Percentiles rank a stretch among this genome's conserved stretches.
Evolutionary conservation across 2,888 invertebrate genomes (phyloP).

Genomic region (Hipparchia sbordonii): DNA sequence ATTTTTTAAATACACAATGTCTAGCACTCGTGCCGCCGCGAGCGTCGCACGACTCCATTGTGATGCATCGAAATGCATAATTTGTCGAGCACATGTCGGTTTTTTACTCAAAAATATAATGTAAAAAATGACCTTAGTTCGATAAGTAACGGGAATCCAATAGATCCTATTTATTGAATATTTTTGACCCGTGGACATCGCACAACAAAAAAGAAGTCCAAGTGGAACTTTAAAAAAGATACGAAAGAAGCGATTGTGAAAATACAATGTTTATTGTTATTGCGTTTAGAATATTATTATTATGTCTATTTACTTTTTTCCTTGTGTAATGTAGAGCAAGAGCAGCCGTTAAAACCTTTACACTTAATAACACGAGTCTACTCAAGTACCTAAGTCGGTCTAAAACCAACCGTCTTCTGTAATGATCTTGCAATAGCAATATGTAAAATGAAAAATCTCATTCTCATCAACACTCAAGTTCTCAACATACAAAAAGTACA

Average conservation of each 20-base stretch:
- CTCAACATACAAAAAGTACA: no score
- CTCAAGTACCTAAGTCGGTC: background rate
- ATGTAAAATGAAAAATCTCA: no score
- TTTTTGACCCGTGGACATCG: constrained; percentile 76
- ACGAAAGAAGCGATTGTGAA: constrained; percentile 46
- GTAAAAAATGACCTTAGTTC: constrained; percentile 76
- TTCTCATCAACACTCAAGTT: no score
- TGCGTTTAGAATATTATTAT: constrained; percentile 23
- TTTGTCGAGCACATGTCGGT: constrained; percentile 79
- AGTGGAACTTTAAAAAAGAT: constrained; percentile 70
- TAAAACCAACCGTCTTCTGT: no score
- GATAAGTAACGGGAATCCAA: constrained; percentile 72
- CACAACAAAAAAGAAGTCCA: constrained; percentile 68
- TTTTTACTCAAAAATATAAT: constrained; percentile 60
- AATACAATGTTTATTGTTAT: constrained; percentile 38
- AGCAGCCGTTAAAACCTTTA: background rate
- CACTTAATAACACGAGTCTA: no score
- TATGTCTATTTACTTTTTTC: constrained; percentile 26
- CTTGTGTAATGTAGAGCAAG: constrained; percentile 7
- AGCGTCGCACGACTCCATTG: constrained; percentile 61
- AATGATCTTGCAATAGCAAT: no score
- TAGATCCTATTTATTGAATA: constrained; percentile 70
- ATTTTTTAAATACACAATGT: constrained; percentile 63
- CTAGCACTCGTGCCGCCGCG: constrained; percentile 65
- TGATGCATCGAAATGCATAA: constrained; percentile 79